These are phyloP conservation scores for Eonycteris spelaea DNA, from an alignment of 2,113 vertebrate genomes.

Conservation along the genomic window DNA sequence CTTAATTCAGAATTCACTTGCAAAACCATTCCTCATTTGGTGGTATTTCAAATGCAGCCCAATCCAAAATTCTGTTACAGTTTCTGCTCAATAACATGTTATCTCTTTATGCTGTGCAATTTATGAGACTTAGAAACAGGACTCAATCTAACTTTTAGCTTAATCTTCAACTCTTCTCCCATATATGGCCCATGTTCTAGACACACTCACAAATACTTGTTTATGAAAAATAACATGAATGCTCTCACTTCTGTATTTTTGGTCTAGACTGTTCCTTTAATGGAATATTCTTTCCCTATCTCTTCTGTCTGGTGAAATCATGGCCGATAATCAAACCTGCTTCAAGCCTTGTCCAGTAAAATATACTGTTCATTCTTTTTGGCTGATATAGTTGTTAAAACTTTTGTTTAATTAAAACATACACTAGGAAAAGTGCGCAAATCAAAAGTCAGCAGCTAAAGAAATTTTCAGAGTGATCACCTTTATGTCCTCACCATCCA, in stretches of 20 bases:
- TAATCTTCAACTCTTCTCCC: background rate
- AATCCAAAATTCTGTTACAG: background rate
- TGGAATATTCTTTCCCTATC: background rate
- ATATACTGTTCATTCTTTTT: background rate
- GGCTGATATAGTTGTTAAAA: background rate
- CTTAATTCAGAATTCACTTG: background rate
- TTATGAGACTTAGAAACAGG: background rate
- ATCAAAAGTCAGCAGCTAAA: background rate
- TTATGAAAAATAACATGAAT: background rate
- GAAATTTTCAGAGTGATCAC: background rate
- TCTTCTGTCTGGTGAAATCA: background rate
- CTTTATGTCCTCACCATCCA: background rate
- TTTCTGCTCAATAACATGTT: background rate
- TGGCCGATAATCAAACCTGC: background rate
- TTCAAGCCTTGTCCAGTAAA: slow-evolving; percentile 12
- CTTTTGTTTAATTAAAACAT: slow-evolving; percentile 1
- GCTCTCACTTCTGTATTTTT: background rate
- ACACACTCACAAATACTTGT: background rate
- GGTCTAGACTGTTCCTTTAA: background rate
- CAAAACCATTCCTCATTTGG: background rate
- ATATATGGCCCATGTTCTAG: background rate
- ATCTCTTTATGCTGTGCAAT: background rate
- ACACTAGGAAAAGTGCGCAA: background rate
- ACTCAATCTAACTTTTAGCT: background rate
- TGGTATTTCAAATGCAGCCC: background rate